Evolutionary conservation across 1,140 invertebrate genomes (phyloP).

Genomic region (Steinernema khuongi): DNA sequence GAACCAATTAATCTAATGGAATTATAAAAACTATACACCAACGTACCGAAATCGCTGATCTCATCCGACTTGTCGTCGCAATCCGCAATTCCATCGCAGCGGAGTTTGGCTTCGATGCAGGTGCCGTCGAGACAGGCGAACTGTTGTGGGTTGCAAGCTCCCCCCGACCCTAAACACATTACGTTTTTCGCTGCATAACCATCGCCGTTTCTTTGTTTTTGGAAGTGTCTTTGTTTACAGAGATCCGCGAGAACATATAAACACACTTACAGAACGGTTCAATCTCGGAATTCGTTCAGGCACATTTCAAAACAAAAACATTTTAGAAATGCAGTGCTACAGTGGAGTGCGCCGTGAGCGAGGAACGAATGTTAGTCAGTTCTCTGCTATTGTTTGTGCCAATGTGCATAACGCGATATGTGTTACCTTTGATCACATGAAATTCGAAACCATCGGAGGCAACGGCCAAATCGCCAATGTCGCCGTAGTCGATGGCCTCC

Average conservation of each 20-base stretch:
- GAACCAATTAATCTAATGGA: background rate
- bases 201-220: background rate
- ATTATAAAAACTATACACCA: background rate
- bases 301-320: background rate
- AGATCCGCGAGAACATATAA: background rate
- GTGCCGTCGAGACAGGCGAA: constrained; percentile 16
- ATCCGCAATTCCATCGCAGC: constrained; percentile 7
- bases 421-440: constrained; percentile 31
- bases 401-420: constrained; percentile 6
- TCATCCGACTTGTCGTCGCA: constrained; percentile 1
- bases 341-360: no score
- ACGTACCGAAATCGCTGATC: background rate
- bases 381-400: background rate
- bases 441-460: constrained; percentile 34
- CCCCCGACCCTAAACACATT: background rate
- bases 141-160: background rate
- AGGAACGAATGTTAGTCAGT: background rate
- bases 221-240: background rate
- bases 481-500: constrained; percentile 29
- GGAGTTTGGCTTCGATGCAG: constrained; percentile 5
- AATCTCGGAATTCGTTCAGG: background rate
- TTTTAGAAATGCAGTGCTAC: background rate
- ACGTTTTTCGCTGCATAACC: background rate
- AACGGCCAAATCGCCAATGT: constrained; percentile 30
- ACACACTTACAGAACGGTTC: background rate